A percentile compares a stretch with the other conserved stretches of the same genome.
These are phyloP conservation scores for Agrenia bidenticulata DNA, from an alignment of 2,888 invertebrate species.

Conservation along the genomic window DNA sequence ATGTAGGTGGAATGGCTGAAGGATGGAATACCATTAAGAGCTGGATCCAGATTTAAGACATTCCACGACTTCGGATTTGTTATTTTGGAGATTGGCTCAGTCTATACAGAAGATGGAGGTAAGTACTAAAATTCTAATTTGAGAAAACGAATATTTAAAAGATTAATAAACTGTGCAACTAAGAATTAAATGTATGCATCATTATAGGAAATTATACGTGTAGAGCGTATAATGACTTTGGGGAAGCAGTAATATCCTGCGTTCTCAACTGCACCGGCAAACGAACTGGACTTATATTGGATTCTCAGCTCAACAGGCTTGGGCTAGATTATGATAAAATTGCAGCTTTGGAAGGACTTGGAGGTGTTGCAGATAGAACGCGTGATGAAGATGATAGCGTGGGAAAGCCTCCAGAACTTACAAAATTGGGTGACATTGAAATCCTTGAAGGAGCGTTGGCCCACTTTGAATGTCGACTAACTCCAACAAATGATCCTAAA, in stretches of 20 bases:
- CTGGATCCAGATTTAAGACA: slow-evolving; percentile 88
- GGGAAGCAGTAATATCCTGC: slow-evolving; percentile 86
- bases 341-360: slow-evolving; percentile 84
- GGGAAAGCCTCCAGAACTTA: slow-evolving; percentile 85
- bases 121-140: too few species aligned
- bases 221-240: slow-evolving; percentile 84
- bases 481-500: slow-evolving; percentile 86
- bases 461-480: slow-evolving; percentile 86
- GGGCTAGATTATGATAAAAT: slow-evolving; percentile 86
- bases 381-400: slow-evolving; percentile 71
- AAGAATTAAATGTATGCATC: too few species aligned
- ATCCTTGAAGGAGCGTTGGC: slow-evolving; percentile 84
- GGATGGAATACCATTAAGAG: slow-evolving; percentile 86
- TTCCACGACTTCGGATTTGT: slow-evolving; percentile 93
- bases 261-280: slow-evolving; percentile 69
- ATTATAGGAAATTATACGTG: slow-evolving; percentile 72
- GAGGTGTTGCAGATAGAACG: slow-evolving; percentile 65
- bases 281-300: slow-evolving; percentile 66
- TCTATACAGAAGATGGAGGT: slow-evolving; percentile 93
- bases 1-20: slow-evolving; percentile 82
- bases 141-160: too few species aligned
- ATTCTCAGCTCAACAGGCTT: slow-evolving; percentile 74
- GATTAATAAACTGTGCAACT: too few species aligned
- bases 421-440: slow-evolving; percentile 79
- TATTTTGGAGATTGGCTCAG: slow-evolving; percentile 85